These are phyloP conservation scores for Phenganax subtilis DNA, from an alignment of 92 coral and sea anemone genomes.

Conservation along the genomic window DNA sequence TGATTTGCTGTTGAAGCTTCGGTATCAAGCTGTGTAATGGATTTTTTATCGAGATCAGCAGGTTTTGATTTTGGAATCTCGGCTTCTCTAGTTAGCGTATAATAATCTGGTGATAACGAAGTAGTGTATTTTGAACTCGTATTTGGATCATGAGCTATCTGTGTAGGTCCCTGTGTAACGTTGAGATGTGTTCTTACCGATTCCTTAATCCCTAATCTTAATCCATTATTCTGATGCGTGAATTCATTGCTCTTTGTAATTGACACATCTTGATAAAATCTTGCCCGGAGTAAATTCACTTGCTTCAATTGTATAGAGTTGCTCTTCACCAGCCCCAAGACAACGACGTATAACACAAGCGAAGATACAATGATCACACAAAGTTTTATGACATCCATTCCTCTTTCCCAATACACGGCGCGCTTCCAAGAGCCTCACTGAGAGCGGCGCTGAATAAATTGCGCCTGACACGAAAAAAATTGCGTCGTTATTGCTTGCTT, in stretches of 20 bases:
- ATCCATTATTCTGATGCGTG: neutral
- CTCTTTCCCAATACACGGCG: neutral
- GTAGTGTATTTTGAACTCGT: neutral
- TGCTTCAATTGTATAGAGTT: neutral
- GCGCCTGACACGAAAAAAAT: neutral
- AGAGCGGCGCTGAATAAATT: neutral
- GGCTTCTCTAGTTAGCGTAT: neutral
- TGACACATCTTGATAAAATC: neutral
- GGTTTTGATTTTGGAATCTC: neutral
- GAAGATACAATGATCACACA: neutral
- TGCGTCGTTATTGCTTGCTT: conserved; percentile 5
- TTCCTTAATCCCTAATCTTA: too few species aligned
- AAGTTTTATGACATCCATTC: conserved; percentile 23
- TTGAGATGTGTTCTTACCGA: neutral
- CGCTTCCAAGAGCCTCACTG: neutral
- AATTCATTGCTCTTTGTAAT: too few species aligned
- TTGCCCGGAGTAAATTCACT: neutral
- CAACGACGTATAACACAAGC: conserved; percentile 5
- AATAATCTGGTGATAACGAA: conserved; percentile 24
- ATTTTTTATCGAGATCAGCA: conserved; percentile 4
- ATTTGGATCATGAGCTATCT: neutral
- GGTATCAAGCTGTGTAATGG: conserved; percentile 16
- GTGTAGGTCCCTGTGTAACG: neutral
- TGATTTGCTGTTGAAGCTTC: conserved; percentile 10
- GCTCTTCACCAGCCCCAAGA: conserved; percentile 21